Percentiles rank a stretch among this genome's conserved stretches.
Conservation (phyloP, 2,888 invertebrate species). For the Aphodius sticticus region DNA sequence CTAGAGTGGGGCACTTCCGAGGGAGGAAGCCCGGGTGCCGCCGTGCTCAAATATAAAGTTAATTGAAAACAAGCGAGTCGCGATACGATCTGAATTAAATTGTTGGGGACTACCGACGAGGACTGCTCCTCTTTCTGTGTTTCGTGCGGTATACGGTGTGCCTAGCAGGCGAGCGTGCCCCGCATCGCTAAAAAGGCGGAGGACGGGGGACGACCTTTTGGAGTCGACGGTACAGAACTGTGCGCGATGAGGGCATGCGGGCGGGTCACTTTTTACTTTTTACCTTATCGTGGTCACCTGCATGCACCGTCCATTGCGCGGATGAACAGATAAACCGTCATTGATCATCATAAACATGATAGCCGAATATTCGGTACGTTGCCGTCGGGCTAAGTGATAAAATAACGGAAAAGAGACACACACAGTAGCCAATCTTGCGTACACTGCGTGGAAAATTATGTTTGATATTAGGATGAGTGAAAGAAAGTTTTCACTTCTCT, state of each 20-base stretch:
- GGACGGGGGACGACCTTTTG: conserved; percentile 44
- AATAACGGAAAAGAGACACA: too few species aligned
- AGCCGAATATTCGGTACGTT: too few species aligned
- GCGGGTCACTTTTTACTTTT: conserved; percentile 43
- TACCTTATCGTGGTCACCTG: conserved; percentile 46
- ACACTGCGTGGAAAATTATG: too few species aligned
- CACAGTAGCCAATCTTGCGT: too few species aligned
- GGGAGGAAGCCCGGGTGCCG: background rate
- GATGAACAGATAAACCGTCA: background rate
- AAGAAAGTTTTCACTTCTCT: too few species aligned
- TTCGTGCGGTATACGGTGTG: conserved; percentile 9
- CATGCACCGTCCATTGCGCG: conserved; percentile 37
- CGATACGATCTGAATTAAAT: conserved; percentile 52
- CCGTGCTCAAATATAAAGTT: conserved; percentile 44
- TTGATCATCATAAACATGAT: too few species aligned
- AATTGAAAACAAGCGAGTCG: conserved; percentile 55
- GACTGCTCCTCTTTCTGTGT: background rate
- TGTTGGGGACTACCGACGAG: conserved; percentile 36
- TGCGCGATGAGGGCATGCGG: conserved; percentile 48
- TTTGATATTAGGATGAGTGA: too few species aligned
- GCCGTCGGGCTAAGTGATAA: too few species aligned
- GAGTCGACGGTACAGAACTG: conserved; percentile 43
- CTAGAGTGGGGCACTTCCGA: background rate
- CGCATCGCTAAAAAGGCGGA: conserved; percentile 46
- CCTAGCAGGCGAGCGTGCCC: conserved; percentile 40